Base-by-base conservation (phyloP, 2,797 vertebrate genomes). In the Bucorvus abyssinicus region DNA sequence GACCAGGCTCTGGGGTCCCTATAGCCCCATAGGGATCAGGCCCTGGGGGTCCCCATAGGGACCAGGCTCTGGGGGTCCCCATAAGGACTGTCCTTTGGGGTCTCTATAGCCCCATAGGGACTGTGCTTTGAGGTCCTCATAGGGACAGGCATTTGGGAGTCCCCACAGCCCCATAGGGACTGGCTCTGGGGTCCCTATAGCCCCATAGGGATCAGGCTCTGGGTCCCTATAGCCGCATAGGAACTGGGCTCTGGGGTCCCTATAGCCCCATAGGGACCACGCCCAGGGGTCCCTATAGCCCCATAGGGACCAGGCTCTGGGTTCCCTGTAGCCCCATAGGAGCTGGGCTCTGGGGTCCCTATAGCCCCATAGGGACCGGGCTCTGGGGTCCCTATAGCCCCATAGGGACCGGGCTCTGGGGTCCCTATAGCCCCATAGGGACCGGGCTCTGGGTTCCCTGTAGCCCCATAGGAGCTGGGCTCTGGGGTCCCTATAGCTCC, bases 1-100 rank as follows among this genome's bases (percentile, higher is more conserved):
- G 34, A 6, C 7, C 0, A 1, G 23, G 6, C 13, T 21, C 6
- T 27, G 38, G 32, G 3, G 30, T 24, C 27, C 55, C 7, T 2
- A 5, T 12, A 10, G 8, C 11, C 27, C 12, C 9, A 21, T 3
- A 14, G 36, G 30, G 52, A 36, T 10, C 6, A 6, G 45, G 24
- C 11, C 42, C 6, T 30, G 29, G 15, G 40, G 14, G 23, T 45
- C 23, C 34, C 27, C 12, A 29, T 22, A 32, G 22, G 45, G 22
- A 22, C 5, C 0, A 2, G 53, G 10, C 8, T 60, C 19, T 53
- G 60, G 30, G 38, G 22, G 24, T 70, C 26, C 10, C n/a, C 57
- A 24, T 50, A 50, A 23, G 47, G 56, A n/a, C n/a, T n/a, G n/a
- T n/a, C n/a, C n/a, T n/a, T n/a, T n/a, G n/a, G n/a, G n/a, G n/a